These are phyloP conservation scores for Corythucha ciliata DNA, from an alignment of 2,888 invertebrate species.

Conservation along the genomic window DNA sequence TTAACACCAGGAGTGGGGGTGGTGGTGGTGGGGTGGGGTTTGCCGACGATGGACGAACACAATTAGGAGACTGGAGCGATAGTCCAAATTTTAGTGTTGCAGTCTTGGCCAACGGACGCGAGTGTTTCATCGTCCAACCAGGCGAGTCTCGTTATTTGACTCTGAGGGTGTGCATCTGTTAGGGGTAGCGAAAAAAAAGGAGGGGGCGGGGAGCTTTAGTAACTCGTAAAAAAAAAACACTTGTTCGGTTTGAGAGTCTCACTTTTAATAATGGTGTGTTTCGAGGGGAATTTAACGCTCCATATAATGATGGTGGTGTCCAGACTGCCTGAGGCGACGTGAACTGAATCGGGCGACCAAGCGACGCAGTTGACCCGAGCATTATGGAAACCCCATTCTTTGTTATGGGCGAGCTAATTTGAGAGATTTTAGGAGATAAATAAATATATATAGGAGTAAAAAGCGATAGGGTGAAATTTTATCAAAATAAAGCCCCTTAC, in stretches of 20 bases:
- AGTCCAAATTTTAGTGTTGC: conserved; percentile 85
- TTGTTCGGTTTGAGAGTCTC: too few relatives aligned
- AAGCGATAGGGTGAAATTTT: background rate
- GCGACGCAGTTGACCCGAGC: conserved; percentile 85
- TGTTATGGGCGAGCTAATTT: conserved; percentile 74
- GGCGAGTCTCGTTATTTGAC: conserved; percentile 82
- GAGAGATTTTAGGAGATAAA: too few relatives aligned
- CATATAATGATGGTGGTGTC: conserved; percentile 93
- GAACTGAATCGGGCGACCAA: conserved; percentile 76
- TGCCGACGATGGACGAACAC: too few relatives aligned
- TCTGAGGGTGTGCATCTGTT: conserved; percentile 93
- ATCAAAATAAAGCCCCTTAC: conserved; percentile 1
- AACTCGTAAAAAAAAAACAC: too few relatives aligned
- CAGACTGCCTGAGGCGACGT: conserved; percentile 89
- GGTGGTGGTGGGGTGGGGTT: too few relatives aligned
- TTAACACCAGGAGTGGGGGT: too few relatives aligned
- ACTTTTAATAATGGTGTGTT: conserved; percentile 86
- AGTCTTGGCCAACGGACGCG: conserved; percentile 92
- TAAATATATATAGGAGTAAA: conserved; percentile 2
- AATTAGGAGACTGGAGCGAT: conserved; percentile 36
- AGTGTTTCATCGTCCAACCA: conserved; percentile 87
- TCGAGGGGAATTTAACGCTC: conserved; percentile 72
- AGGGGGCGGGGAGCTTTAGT: background rate
- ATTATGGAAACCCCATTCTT: conserved; percentile 97
- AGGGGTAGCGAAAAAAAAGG: background rate